Base-by-base conservation (phyloP, 2,888 invertebrate genomes). In the Drymonia ruficornis region DNA sequence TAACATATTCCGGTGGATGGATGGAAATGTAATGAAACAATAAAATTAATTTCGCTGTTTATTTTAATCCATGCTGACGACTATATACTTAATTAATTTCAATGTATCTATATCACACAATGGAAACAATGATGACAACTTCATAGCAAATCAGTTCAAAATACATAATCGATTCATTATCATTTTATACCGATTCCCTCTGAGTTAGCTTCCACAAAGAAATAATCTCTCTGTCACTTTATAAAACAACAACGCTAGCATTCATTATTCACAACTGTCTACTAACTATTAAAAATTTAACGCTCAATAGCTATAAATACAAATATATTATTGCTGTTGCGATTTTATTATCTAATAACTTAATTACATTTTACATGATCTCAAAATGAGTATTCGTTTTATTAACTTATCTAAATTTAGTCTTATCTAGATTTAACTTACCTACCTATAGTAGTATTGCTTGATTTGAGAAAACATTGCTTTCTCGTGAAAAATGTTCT, bases 241-340 rank as follows among this genome's bases (percentile, higher is more conserved):
- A 85, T 76, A 86, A 89, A 87, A 87, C 84, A 91, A 91, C 89
- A 89, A 88, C 79, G 74, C 87, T 89, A 89, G 86, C 84, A 47
- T 84, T 79, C 81, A 77, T 83, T 88, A 87, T 84, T 86, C 88
- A 89, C 87, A 89, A 89, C 84, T 84, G 80, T 81, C 89, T 89
- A 91, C 82, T 78, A 80, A 84, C 88, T 89, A 89, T 87, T 88
- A 87, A 89, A 91, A 88, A 88, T 89, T 89, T 87, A 90, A 91
- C 90, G 89, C 91, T 88, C 91, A 86, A 87, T 91, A 91, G 91
- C 91, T 89, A 84, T 89, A 88, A 87, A 90, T 91, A 92, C 91
- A 92, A 90, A 90, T 91, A 89, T 89, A 90, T 91, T 92, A 92
- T 92, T 92, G 91, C 92, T 92, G 91, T 90, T 81, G 91, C 90